Base-by-base conservation (phyloP, 2,113 vertebrate species). In the Lota lota region DNA sequence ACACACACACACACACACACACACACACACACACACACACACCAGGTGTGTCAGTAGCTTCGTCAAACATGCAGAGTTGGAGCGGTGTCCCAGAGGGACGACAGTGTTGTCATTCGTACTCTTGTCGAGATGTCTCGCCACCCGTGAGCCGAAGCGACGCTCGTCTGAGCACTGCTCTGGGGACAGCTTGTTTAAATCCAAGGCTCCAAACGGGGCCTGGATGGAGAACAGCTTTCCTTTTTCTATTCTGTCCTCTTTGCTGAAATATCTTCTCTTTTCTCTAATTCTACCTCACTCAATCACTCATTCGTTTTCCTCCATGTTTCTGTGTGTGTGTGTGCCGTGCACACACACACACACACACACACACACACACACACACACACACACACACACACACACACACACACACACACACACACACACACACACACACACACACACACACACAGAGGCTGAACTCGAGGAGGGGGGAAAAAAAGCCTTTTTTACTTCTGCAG, bases 401-500 rank as follows among this genome's bases (percentile, higher is more conserved):
- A 40, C 56, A 47, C 36, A 17, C 66, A 18, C 21, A 66, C 28
- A 58, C 63, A 22, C 53, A 18, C 22, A 16, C 22, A 53, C 59
- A 62, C 21, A 53, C 60, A 61, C 15, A 40, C 56, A 47, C 33
- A 17, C 66, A 18, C 21, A 66, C 28, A 58, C 63, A 22, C 51
- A 17, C 22, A 16, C 22, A 53, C 59, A 62, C 21, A 53, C 60
- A 61, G 4, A 33, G 28, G 28, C 28, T 33, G 28, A 33, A 33
- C 24, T 28, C 24, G 5, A 28, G 24, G 24, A 28, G 24, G 24
- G 24, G 7, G 10, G 10, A 47, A 47, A 47, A 47, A 72, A 7
- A 76, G 15, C 69, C 80, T 63, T 81, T 86, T 88, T 91, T n/a
- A n/a, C 89, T 88, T 90, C 87, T 92, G 88, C 90, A 88, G 89